Conservation (phyloP, 2,113 vertebrate species). For the Macrotis lagotis region DNA sequence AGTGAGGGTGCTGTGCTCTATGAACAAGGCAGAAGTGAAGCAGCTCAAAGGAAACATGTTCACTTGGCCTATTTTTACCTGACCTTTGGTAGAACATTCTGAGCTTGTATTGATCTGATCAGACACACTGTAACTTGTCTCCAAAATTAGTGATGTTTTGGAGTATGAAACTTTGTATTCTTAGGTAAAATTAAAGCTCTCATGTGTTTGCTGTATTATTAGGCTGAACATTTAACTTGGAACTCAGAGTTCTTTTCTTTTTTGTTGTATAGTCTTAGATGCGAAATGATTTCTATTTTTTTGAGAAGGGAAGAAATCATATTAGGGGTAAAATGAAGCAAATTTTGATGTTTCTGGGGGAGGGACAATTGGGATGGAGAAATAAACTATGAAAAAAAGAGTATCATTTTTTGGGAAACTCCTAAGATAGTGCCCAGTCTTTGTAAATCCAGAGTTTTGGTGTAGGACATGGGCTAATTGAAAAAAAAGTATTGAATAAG, state of each 20-base stretch:
- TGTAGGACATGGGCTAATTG: background rate
- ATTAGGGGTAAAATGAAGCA: background rate
- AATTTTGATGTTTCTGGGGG: background rate
- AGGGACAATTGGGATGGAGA: background rate
- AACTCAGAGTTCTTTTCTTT: background rate
- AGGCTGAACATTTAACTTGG: background rate
- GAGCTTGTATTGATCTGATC: too few relatives aligned
- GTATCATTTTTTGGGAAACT: background rate
- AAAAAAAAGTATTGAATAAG: background rate
- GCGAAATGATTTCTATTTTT: background rate
- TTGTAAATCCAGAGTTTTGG: background rate
- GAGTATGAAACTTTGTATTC: too few relatives aligned
- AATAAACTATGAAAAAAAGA: background rate
- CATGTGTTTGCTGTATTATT: background rate
- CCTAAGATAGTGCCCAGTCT: background rate
- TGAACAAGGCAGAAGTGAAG: too few relatives aligned
- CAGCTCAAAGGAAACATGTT: too few relatives aligned
- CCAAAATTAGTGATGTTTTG: too few relatives aligned
- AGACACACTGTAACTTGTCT: too few relatives aligned
- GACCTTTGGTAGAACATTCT: too few relatives aligned
- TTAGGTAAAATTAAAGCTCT: too few relatives aligned
- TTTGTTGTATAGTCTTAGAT: background rate
- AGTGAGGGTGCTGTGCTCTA: too few relatives aligned
- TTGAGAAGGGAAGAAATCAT: background rate
- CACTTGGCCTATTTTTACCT: too few relatives aligned